These are phyloP conservation scores for Proterorhinus semilunaris DNA, from an alignment of 2,113 vertebrate genomes.

Conservation along the genomic window DNA sequence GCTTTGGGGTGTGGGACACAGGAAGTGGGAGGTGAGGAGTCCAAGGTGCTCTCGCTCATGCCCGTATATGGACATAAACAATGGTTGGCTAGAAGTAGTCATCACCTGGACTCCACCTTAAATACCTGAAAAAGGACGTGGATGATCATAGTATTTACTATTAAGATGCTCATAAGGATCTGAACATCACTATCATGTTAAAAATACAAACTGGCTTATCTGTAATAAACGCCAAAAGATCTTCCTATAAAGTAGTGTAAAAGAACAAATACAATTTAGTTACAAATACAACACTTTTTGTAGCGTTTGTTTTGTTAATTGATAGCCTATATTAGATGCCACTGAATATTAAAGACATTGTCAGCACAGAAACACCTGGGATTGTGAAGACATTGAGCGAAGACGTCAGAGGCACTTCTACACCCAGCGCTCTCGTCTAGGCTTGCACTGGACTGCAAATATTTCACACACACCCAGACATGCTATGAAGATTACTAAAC, in stretches of 20 bases:
- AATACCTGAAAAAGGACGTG: not conserved
- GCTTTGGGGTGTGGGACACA: slow-evolving; percentile 47
- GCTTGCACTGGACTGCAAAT: slow-evolving; percentile 57
- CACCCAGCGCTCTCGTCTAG: slow-evolving; percentile 52
- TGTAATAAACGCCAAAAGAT: too few species aligned
- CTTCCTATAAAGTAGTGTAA: too few species aligned
- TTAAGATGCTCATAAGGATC: too few species aligned
- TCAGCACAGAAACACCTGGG: slow-evolving; percentile 38
- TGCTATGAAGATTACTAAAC: slow-evolving; percentile 23
- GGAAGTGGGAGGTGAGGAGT: slow-evolving; percentile 43
- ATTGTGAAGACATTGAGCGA: slow-evolving; percentile 48
- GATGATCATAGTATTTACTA: not conserved
- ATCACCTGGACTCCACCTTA: slow-evolving; percentile 61
- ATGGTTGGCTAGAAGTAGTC: slow-evolving; percentile 20
- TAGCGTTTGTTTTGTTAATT: not conserved
- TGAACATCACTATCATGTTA: too few species aligned
- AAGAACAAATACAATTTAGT: too few species aligned
- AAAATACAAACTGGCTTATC: too few species aligned
- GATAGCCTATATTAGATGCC: not conserved
- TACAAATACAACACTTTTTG: not conserved
- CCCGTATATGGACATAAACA: slow-evolving; percentile 68
- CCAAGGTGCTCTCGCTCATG: slow-evolving; percentile 46
- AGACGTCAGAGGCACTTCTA: slow-evolving; percentile 19
- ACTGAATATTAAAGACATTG: not conserved
- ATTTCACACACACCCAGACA: slow-evolving; percentile 47